These are phyloP conservation scores for Euura saliciscinereae DNA, from an alignment of 1,140 invertebrate species.

Conservation along the genomic window DNA sequence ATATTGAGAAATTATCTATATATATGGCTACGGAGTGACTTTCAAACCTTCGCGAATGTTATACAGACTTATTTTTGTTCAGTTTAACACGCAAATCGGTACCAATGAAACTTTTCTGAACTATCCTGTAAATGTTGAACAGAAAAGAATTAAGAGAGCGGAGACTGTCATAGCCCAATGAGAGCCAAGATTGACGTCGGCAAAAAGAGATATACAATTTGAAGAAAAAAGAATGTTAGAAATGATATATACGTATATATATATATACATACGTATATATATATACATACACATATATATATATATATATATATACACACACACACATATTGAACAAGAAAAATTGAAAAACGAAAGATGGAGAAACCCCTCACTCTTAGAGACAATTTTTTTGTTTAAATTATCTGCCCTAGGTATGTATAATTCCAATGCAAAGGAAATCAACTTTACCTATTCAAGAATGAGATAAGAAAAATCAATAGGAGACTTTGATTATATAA, in stretches of 20 bases:
- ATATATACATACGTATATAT: too few relatives aligned
- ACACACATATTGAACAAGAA: too few relatives aligned
- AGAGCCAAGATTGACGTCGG: constrained; percentile 50
- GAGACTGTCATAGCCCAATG: constrained; percentile 53
- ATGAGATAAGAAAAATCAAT: too few relatives aligned
- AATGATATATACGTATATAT: background rate
- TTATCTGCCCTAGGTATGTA: too few relatives aligned
- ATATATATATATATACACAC: too few relatives aligned
- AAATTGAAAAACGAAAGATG: background rate
- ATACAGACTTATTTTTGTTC: background rate
- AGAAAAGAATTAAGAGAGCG: constrained; percentile 47
- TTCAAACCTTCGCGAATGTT: background rate
- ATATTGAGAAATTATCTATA: too few relatives aligned
- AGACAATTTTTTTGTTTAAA: background rate
- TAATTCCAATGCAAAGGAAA: too few relatives aligned
- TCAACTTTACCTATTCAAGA: too few relatives aligned
- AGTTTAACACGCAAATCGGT: background rate
- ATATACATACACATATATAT: too few relatives aligned
- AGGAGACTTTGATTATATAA: too few relatives aligned
- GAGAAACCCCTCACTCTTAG: background rate
- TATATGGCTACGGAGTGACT: background rate
- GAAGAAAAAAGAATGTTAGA: constrained; percentile 1
- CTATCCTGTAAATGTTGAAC: constrained; percentile 23
- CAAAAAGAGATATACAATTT: constrained; percentile 19
- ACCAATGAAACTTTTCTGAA: background rate